Conservation (phyloP, 2,888 invertebrate genomes). For the Eueremaeus valkanovi region DNA sequence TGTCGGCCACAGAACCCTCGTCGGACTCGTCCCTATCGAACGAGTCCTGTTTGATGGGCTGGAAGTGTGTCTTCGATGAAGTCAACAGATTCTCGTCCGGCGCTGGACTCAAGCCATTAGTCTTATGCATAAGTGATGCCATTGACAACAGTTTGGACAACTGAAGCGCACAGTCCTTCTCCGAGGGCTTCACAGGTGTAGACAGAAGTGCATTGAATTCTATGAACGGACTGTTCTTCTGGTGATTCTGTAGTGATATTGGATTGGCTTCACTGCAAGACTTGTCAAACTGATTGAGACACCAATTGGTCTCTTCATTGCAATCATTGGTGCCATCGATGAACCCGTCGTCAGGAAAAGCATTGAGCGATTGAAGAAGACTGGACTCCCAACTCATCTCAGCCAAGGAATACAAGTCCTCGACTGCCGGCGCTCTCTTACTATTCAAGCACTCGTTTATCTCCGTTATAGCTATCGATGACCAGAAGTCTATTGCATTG, state of each 20-base stretch:
- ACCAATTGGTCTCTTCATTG: background rate
- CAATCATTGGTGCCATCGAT: background rate
- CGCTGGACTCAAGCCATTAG: background rate
- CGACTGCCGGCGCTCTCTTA: background rate
- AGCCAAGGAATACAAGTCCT: background rate
- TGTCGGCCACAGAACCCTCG: background rate
- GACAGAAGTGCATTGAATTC: background rate
- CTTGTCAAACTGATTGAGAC: background rate
- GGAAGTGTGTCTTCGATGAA: slow-evolving; percentile 75
- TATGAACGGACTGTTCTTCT: slow-evolving; percentile 32
- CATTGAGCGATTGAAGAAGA: background rate
- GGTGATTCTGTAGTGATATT: slow-evolving; percentile 8
- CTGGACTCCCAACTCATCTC: background rate
- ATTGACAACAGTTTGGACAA: background rate
- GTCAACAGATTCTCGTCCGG: slow-evolving; percentile 65
- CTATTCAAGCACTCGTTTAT: background rate
- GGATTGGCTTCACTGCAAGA: background rate
- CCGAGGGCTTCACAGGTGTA: background rate
- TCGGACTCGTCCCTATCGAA: slow-evolving; percentile 26
- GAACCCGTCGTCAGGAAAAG: slow-evolving; percentile 8
- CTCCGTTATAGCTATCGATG: background rate
- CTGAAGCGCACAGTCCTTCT: background rate
- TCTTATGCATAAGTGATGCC: background rate
- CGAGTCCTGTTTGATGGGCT: slow-evolving; percentile 64
- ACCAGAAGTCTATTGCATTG: slow-evolving; percentile 2